A percentile compares a stretch with the other conserved stretches of the same genome.
phyloP scores from a whole-genome alignment of 2,113 vertebrate genomes.

The Heterotilapia buettikoferi region DNA sequence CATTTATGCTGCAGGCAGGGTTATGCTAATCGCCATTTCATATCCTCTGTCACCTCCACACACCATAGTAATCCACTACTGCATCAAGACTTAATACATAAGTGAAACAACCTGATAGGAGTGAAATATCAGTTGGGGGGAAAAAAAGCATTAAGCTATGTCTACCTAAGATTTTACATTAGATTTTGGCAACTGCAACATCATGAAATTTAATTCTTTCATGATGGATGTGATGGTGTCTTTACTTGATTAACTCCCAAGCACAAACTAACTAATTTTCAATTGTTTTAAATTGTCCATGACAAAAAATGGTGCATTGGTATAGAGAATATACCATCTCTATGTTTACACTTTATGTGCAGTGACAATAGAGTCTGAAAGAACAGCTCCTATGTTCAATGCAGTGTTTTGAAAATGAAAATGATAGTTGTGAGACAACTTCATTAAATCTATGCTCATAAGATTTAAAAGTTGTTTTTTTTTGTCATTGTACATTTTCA shows the following conservation, averaged over 20 bases:
- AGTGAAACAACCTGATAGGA: background rate
- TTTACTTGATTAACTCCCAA: background rate
- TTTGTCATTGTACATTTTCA: background rate
- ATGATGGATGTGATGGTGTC: background rate
- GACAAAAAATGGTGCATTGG: background rate
- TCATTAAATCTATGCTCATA: background rate
- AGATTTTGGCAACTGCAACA: background rate
- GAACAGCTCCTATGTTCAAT: background rate
- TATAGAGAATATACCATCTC: background rate
- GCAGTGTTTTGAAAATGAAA: background rate
- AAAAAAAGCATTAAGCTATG: background rate
- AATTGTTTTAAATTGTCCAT: background rate
- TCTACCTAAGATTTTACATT: background rate
- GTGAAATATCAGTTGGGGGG: background rate
- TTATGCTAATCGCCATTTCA: background rate
- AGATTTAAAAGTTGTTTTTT: background rate
- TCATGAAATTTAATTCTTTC: background rate
- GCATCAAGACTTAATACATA: constrained; percentile 11
- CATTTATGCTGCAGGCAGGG: constrained; percentile 15
- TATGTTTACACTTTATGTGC: background rate
- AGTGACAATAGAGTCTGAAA: background rate
- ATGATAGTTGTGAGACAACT: background rate
- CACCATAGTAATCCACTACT: background rate
- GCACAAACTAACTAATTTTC: background rate
- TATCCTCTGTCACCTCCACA: background rate